These are phyloP conservation scores for Glyphotaelius pellucidus DNA, from an alignment of 2,888 invertebrate genomes.

Conservation along the genomic window DNA sequence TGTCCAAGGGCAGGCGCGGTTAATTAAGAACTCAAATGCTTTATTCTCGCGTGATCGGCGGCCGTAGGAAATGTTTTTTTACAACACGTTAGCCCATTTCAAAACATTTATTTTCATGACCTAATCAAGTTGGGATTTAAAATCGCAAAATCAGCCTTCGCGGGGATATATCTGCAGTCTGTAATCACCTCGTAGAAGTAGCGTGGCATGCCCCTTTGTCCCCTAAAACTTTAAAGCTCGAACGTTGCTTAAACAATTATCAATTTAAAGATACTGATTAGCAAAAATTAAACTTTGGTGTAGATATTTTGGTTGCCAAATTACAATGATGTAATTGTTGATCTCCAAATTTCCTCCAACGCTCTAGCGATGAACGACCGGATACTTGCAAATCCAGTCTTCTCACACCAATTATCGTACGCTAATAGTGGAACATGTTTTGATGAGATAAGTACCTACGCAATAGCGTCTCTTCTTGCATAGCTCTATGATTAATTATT, in stretches of 20 bases:
- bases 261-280: no score
- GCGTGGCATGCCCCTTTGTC: not conserved
- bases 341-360: no score
- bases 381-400: no score
- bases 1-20: conserved; percentile 48
- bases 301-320: no score
- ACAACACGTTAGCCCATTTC: conserved; percentile 39
- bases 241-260: not conserved
- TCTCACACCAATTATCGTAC: no score
- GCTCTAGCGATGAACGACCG: no score
- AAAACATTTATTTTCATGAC: conserved; percentile 36
- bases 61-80: conserved; percentile 26
- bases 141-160: conserved; percentile 24
- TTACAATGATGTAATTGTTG: no score
- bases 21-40: conserved; percentile 53
- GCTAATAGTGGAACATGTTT: no score
- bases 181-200: not conserved
- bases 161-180: not conserved
- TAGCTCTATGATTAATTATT: no score
- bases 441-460: no score
- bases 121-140: conserved; percentile 3
- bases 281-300: no score
- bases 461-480: no score
- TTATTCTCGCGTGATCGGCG: conserved; percentile 37
- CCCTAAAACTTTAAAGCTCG: not conserved